Base-by-base conservation (phyloP, 2,113 vertebrate species). In the Stercorarius parasiticus region DNA sequence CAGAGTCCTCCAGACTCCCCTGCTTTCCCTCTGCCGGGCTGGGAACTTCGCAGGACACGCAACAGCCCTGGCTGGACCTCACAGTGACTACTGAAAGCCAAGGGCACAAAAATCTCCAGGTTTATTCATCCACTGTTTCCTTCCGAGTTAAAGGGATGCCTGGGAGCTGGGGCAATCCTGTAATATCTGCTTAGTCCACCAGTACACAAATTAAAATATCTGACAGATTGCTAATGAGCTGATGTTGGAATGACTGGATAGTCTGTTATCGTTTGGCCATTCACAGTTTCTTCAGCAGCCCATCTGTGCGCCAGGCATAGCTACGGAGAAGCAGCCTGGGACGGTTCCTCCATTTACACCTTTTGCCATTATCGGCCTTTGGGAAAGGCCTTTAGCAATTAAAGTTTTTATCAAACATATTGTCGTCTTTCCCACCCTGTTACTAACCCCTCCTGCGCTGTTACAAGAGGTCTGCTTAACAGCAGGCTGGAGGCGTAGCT, bases 181-280 rank as follows among this genome's bases (percentile, higher is more conserved):
- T 84, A 93, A 79, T 97, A 97, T 90, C 97, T 97, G 91, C 92
- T 96, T 98, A 98, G 95, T 97, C 96, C 97, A 97, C 84, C 91
- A 96, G 96, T 95, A 94, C 93, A 97, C 96, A 97, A 97, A 98
- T 98, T 98, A 98, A 98, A 98, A 97, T 97, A 97, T 96, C 96
- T 98, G 98, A 98, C 98, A 99, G 98, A 98, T 98, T 98, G 98
- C 98, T 98, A 99, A 99, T 98, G 98, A 98, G 98, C 98, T 97
- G 97, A 97, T 98, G 98, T 97, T 98, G 98, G 98, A 98, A 98
- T 96, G 96, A 97, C 94, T 96, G 97, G 97, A 80, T 96, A 96
- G 97, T 98, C 98, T 98, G 98, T 98, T 98, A 98, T 97, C 95
- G 30, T 98, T 98, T 98, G 98, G 98, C 98, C 98, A 66, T 98